Evolutionary conservation across 2,888 invertebrate species (phyloP), one percentile per base, ranked within the genome.

Genomic region (Augiades crinisus): DNA sequence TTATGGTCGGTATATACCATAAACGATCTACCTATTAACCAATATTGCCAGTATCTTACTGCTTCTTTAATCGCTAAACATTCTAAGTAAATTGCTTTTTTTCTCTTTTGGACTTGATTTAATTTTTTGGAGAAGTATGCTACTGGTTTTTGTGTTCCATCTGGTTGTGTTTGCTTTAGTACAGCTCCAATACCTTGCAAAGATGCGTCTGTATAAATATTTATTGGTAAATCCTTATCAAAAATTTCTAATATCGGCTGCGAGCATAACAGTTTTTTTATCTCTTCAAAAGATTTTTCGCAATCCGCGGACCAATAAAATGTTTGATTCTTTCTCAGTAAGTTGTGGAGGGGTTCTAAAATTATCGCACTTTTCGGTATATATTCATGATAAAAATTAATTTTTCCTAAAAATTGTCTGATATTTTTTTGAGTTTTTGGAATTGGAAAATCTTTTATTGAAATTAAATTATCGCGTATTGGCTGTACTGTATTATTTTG

Each of bases 201-300:
- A 31, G 46, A 49, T 0, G 61, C 65, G 51, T 64, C 64, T 7
- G 62, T 64, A 36, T 63, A 62, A 31, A 64, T 65, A 8, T 58
- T 34, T 6, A 67, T 65, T 12, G 62, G 63, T 27, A 61, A 50
- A 19, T 60, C 17, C 27, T 21, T 37, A 47, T 62, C 63, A 56
- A 57, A 63, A 10, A 64, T 64, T 41, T 54, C 53, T 8, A 59
- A 16, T 12, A 60, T 16, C 16, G 59, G 59, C 49, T 60, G 33
- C 7, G 57, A 60, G 22, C 62, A 60, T 21, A 58, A 14, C 6
- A 55, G 7, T 3, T 40, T 33, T 51, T 62, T 62, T 53, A 60
- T 55, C 16, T 12, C 43, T 1, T 56, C 53, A 56, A 60, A 60
- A 17, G 58, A 24, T 33, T 56, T 40, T 57, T 61, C 34, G 12